Percentiles rank a stretch among this genome's conserved stretches.
Conservation (phyloP, 2,797 vertebrate genomes). For the Artibeus lituratus region DNA sequence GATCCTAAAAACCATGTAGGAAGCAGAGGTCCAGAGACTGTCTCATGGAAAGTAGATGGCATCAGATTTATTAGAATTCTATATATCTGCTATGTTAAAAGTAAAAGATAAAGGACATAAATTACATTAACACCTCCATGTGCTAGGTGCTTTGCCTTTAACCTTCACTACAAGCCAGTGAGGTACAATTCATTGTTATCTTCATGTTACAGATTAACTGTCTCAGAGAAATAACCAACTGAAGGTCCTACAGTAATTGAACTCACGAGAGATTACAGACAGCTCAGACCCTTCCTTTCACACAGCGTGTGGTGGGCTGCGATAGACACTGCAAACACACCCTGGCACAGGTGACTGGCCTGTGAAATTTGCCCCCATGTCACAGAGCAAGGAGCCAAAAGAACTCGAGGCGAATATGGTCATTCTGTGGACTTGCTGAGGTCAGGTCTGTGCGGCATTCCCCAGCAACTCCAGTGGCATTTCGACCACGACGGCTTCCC, state of each 20-base stretch:
- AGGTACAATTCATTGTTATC: background rate
- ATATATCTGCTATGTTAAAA: background rate
- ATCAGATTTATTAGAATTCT: background rate
- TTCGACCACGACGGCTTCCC: background rate
- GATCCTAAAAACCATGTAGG: background rate
- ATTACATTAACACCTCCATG: background rate
- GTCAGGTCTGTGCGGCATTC: background rate
- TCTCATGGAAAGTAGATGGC: background rate
- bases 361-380: background rate
- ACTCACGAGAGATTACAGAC: background rate
- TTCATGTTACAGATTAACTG: background rate
- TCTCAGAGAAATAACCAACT: background rate
- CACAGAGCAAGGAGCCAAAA: background rate
- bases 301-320: accelerated
- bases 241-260: background rate
- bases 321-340: too few species aligned
- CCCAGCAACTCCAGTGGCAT: background rate
- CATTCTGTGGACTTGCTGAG: background rate
- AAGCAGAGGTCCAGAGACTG: background rate
- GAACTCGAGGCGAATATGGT: background rate
- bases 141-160: background rate
- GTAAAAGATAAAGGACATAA: background rate
- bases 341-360: background rate
- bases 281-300: background rate
- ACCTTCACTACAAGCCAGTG: background rate